phyloP scores from a whole-genome alignment of 2,797 vertebrate species.

The Lepilemur ruficaudatus region DNA sequence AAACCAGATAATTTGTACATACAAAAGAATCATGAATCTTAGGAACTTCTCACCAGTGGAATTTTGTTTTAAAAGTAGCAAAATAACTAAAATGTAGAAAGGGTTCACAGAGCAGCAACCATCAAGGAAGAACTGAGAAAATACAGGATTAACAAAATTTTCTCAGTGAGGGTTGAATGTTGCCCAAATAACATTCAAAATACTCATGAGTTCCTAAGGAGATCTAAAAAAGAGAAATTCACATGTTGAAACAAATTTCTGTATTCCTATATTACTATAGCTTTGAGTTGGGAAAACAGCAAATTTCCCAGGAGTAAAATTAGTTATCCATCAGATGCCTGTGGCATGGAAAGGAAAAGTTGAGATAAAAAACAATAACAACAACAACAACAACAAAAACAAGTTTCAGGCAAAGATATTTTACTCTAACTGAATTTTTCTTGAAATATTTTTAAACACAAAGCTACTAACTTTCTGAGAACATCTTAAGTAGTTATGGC shows the following conservation, averaged over 20 bases:
- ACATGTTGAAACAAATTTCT: not conserved
- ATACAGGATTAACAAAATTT: not conserved
- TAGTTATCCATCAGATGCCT: not conserved
- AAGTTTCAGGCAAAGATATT: slow-evolving; percentile 24
- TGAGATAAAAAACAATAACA: not conserved
- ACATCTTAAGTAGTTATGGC: slow-evolving; percentile 52
- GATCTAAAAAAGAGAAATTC: not conserved
- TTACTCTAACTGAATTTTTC: not conserved
- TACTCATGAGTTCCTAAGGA: not conserved
- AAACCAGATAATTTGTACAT: not conserved
- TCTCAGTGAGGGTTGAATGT: not conserved
- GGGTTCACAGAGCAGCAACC: not conserved
- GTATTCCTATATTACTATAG: not conserved
- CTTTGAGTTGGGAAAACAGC: not conserved
- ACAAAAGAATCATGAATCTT: not conserved
- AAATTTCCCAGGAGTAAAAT: slow-evolving; percentile 3
- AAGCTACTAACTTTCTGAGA: slow-evolving; percentile 15
- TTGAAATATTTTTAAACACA: slow-evolving; percentile 27
- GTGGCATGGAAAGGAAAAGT: not conserved
- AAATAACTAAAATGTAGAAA: not conserved
- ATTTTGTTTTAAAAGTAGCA: slow-evolving; percentile 31
- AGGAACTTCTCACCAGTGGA: not conserved
- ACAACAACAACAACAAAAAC: not conserved
- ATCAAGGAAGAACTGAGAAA: not conserved
- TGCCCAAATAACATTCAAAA: not conserved